Evolutionary conservation across 1,140 invertebrate species (phyloP), one percentile per base, ranked within the genome.

Genomic region (Macrosteles quadrilineatus): DNA sequence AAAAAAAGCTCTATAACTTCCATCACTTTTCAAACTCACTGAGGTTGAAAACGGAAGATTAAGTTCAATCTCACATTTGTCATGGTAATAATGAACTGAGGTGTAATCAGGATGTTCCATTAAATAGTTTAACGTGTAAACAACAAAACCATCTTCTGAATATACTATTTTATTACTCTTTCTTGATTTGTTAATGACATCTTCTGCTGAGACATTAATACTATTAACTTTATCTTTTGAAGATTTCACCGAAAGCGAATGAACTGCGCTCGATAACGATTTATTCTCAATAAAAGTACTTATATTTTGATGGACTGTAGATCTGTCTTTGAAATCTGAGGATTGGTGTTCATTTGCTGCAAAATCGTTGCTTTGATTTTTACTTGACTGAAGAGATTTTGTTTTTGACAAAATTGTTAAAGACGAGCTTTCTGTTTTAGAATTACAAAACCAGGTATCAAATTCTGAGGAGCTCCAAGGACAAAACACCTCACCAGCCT

Each of bases 401-500:
- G n/a, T n/a, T n/a, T n/a, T n/a, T n/a, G n/a, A n/a, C n/a, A n/a
- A n/a, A n/a, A n/a, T n/a, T n/a, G n/a, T n/a, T n/a, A n/a, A n/a
- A n/a, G n/a, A n/a, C n/a, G n/a, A n/a, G n/a, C n/a, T n/a, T n/a
- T n/a, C n/a, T n/a, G n/a, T n/a, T 19, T 23, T 19, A 19, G 47
- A 50, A 23, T 4, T 3, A 9, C 6, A 4, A 50, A 50, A 50
- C 47, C 47, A 50, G 6, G 6, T 6, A n/a, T 50, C 47, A 50
- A 19, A 50, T n/a, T 50, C 47, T 11, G 17, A n/a, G 3, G 17
- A 4, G n/a, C 21, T 50, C 47, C 47, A 50, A 4, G 4, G 4
- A 50, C 47, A 50, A 50, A 50, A 50, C n/a, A 50, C n/a, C 47
- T 50, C 47, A 6, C n/a, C 47, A n/a, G 47, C 21, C n/a, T 50